Percentiles rank a stretch among this genome's conserved stretches.
phyloP scores from a whole-genome alignment of 2,113 vertebrate genomes.

The Corythaeola cristata region DNA sequence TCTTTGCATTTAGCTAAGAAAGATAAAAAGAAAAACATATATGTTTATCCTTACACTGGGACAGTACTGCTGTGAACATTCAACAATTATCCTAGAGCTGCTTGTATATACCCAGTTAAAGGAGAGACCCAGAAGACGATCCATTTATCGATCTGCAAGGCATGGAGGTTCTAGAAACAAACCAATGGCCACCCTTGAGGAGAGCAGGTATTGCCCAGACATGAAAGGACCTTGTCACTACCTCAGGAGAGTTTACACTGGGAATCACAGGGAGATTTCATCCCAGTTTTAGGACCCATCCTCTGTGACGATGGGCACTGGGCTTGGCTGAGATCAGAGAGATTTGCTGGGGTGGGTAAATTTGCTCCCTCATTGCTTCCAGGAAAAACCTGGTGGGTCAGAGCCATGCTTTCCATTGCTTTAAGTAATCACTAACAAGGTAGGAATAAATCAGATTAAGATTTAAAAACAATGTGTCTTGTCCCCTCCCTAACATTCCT shows the following conservation, averaged over 20 bases:
- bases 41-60: background rate
- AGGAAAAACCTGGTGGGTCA: background rate
- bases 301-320: background rate
- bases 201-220: background rate
- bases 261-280: background rate
- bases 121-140: background rate
- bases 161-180: background rate
- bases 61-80: background rate
- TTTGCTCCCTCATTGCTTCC: background rate
- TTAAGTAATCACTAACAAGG: background rate
- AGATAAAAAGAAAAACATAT: background rate
- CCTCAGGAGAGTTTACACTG: rapidly evolving
- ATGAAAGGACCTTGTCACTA: background rate
- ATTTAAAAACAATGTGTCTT: background rate
- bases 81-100: background rate
- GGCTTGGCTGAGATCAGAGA: background rate
- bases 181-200: rapidly evolving
- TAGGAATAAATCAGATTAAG: background rate
- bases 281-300: background rate
- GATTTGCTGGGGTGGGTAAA: background rate
- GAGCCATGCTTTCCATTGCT: background rate
- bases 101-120: background rate
- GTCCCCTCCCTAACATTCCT: background rate
- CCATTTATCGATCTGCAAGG: background rate
- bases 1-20: background rate